phyloP scores from a whole-genome alignment of 2,113 vertebrate genomes.

The Dissostichus mawsoni region DNA sequence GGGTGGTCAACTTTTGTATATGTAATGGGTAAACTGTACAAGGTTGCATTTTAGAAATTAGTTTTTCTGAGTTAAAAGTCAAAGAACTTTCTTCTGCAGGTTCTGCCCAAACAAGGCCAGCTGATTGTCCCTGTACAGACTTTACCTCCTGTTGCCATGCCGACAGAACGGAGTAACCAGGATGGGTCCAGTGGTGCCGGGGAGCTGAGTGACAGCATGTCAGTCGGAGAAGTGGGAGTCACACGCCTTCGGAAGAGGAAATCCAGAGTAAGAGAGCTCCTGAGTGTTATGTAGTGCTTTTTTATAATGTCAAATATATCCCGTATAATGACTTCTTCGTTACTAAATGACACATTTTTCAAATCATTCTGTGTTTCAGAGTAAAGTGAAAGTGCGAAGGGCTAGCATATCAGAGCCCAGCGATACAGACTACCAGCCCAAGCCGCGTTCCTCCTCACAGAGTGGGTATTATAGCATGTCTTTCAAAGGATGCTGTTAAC shows the following conservation, averaged over 20 bases:
- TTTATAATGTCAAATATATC: neutral
- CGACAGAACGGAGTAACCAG: slow-evolving; percentile 72
- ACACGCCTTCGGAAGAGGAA: slow-evolving; percentile 80
- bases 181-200: slow-evolving; percentile 89
- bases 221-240: slow-evolving; percentile 75
- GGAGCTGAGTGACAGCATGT: slow-evolving; percentile 90
- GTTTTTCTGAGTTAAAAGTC: too few relatives aligned
- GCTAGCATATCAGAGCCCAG: slow-evolving; percentile 96
- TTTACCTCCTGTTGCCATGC: slow-evolving; percentile 63
- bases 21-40: too few relatives aligned
- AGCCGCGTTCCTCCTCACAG: slow-evolving; percentile 57
- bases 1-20: neutral
- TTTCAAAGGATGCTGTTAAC: neutral
- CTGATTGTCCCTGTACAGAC: slow-evolving; percentile 71
- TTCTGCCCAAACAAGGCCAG: slow-evolving; percentile 81
- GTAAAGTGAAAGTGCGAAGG: slow-evolving; percentile 90
- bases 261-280: slow-evolving; percentile 79
- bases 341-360: neutral
- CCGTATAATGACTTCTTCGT: neutral
- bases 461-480: slow-evolving; percentile 67
- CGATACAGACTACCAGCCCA: slow-evolving; percentile 86
- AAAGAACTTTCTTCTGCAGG: slow-evolving; percentile 65
- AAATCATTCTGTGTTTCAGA: slow-evolving; percentile 73
- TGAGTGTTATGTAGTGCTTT: neutral
- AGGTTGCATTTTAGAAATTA: too few relatives aligned